Conservation (phyloP, 1,140 invertebrate species). For the Trypoxylus dichotomus region DNA sequence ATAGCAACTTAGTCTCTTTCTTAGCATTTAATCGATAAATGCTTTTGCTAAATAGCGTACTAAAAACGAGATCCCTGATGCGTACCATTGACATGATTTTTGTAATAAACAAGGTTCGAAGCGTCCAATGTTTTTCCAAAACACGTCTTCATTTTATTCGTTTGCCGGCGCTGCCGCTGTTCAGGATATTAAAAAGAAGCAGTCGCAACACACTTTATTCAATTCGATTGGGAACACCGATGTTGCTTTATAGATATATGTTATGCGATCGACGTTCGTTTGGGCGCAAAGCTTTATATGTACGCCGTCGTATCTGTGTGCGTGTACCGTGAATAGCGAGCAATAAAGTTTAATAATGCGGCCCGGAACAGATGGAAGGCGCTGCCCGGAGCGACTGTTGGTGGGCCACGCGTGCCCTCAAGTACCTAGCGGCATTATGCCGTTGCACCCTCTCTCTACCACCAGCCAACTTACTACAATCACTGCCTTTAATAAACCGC, state of each 20-base stretch:
- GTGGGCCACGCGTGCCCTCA: constrained; percentile 21
- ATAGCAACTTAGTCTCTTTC: too few species aligned
- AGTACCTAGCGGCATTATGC: constrained; percentile 9
- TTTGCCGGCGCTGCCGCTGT: too few species aligned
- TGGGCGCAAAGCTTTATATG: not conserved
- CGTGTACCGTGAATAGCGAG: not conserved
- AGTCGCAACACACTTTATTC: too few species aligned
- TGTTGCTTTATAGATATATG: not conserved
- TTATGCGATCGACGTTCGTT: not conserved
- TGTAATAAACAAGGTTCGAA: too few species aligned
- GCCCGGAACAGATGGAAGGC: constrained; percentile 19
- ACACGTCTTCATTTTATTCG: too few species aligned
- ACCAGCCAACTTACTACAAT: not conserved
- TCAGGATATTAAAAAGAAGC: too few species aligned
- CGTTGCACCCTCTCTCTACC: not conserved
- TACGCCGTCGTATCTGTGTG: not conserved
- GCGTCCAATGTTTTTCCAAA: too few species aligned
- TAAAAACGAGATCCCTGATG: too few species aligned
- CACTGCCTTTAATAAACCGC: constrained; percentile 18
- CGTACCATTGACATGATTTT: too few species aligned
- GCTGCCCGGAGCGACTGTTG: constrained; percentile 19
- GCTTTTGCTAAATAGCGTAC: too few species aligned
- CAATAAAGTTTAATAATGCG: constrained; percentile 22
- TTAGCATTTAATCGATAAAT: too few species aligned
- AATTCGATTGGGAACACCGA: too few species aligned